Base-by-base conservation (phyloP, 2,113 vertebrate genomes). In the Okapia johnstoni region DNA sequence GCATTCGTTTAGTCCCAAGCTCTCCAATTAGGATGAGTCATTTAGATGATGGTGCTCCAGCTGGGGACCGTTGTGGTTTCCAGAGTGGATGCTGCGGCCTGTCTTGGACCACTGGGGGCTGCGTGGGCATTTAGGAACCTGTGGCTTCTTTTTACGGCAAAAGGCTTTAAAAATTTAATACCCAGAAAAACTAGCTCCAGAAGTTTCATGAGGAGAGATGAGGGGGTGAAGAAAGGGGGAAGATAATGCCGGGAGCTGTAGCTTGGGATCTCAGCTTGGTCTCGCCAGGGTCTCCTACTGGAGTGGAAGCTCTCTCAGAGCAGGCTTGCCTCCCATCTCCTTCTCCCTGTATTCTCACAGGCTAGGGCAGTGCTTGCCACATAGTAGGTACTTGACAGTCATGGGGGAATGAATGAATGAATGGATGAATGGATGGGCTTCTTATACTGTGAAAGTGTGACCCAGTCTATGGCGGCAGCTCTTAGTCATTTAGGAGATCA, bases 61-160 rank as follows among this genome's bases (percentile, higher is more conserved):
- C 2, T n/a, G 50, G 85, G 50, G 63, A 52, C 55, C 43, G 1
- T 7, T 57, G 86, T 87, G 63, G 73, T 77, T 97, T 83, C 80
- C 57, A 85, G 43, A 93, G 80, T 0, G 2, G 93, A 89, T 26
- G 19, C 80, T 52, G 5, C 16, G 66, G 61, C 50, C 73, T 96
- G 14, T 80, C 70, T 90, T 80, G 87, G 63, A 61, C 76, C n/a
- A 50, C 52, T 52, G 57, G 54, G 61, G 57, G 52, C 36, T 9
- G 1, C 58, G 3, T 4, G 48, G 85, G 43, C 77, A 86, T 90
- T 92, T 28, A 36, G 77, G 55, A 93, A 48, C 92, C 36, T 7
- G 16, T 95, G 70, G 85, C 28, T 90, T 88, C 91, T 94, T 63
- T 96, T 91, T 87, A 80, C 15, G 54, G 79, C 40, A 57, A 81